These are phyloP conservation scores for Lagria hirta DNA, from an alignment of 2,888 invertebrate genomes.

Conservation along the genomic window DNA sequence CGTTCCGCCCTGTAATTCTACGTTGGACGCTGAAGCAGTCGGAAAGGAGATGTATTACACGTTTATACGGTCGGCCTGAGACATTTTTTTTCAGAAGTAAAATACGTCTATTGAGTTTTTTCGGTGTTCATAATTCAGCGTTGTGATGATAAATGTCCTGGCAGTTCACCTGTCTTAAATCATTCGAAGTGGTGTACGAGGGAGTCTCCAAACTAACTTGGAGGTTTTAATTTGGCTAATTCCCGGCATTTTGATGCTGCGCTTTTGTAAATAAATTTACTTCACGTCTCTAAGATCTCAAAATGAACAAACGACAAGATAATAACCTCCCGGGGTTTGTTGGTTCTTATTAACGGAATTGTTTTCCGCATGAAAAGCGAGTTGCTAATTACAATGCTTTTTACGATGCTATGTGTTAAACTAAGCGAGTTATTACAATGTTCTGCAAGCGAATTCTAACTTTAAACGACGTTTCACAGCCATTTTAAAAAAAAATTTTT, in stretches of 20 bases:
- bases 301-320: slow-evolving; percentile 29
- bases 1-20: slow-evolving; percentile 3
- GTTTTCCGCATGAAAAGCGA: slow-evolving; percentile 34
- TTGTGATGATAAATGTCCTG: slow-evolving; percentile 47
- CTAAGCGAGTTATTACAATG: too few species aligned
- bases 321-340: slow-evolving; percentile 35
- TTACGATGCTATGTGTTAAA: too few species aligned
- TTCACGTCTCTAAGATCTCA: slow-evolving; percentile 30
- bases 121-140: slow-evolving; percentile 47
- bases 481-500: too few species aligned
- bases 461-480: too few species aligned
- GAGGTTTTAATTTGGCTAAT: slow-evolving; percentile 44
- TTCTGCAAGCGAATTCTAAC: too few species aligned
- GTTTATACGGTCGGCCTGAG: slow-evolving; percentile 41
- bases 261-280: slow-evolving; percentile 44
- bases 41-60: slow-evolving; percentile 29
- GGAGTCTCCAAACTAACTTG: slow-evolving; percentile 38
- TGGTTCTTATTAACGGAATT: slow-evolving; percentile 34
- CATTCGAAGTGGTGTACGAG: slow-evolving; percentile 31
- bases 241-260: slow-evolving; percentile 35
- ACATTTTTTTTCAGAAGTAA: slow-evolving; percentile 43
- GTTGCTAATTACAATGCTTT: too few species aligned
- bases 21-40: slow-evolving; percentile 15
- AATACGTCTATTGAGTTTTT: slow-evolving; percentile 48
- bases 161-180: slow-evolving; percentile 48